Percentiles rank a stretch among this genome's conserved stretches.
Evolutionary conservation across 2,113 vertebrate genomes (phyloP).

Genomic region (Pangasianodon hypophthalmus): DNA sequence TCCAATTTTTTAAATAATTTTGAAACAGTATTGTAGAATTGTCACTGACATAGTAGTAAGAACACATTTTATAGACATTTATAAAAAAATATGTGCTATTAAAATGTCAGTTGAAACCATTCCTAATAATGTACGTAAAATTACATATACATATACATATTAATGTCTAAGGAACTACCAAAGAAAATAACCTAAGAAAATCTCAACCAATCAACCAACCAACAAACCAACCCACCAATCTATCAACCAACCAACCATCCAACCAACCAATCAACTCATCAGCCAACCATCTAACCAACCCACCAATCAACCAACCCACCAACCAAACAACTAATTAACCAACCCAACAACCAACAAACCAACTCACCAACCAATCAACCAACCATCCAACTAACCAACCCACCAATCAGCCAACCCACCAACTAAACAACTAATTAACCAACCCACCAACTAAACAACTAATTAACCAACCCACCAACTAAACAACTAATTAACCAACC

Average conservation of each 20-base stretch:
- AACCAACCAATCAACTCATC: not conserved
- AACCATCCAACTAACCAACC: not conserved
- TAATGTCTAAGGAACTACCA: not conserved
- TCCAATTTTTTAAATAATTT: not conserved
- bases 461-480: not conserved
- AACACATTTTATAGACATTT: not conserved
- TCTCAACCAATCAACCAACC: not conserved
- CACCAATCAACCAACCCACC: not conserved
- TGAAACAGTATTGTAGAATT: not conserved
- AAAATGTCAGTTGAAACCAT: not conserved
- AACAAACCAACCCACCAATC: not conserved
- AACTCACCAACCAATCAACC: not conserved
- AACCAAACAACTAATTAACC: not conserved
- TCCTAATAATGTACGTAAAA: not conserved
- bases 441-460: not conserved
- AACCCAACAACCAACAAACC: not conserved
- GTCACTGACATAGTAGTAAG: not conserved
- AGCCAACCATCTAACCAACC: not conserved
- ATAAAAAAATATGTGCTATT: not conserved
- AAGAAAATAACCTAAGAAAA: not conserved
- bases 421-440: not conserved
- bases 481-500: not conserved
- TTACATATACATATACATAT: no score
- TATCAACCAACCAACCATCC: not conserved
- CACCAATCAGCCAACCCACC: not conserved